phyloP scores from a whole-genome alignment of 2,888 invertebrate genomes.

The Metellina segmentata region DNA sequence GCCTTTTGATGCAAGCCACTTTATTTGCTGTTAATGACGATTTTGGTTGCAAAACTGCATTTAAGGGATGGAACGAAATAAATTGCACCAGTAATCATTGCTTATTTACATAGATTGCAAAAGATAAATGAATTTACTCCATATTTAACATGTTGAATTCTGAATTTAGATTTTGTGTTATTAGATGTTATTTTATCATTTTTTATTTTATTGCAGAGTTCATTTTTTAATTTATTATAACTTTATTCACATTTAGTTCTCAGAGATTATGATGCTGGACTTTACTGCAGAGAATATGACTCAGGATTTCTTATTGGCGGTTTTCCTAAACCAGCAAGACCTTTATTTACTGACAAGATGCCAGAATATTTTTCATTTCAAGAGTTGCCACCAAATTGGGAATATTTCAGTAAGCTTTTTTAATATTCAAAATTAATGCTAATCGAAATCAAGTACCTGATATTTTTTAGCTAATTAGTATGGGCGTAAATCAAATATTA shows the following conservation, averaged over 20 bases:
- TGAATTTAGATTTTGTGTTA: not conserved
- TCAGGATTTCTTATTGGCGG: constrained; percentile 85
- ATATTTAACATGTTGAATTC: not conserved
- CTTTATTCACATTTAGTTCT: constrained; percentile 81
- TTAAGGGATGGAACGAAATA: no score
- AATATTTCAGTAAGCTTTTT: constrained; percentile 85
- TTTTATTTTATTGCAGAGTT: no score
- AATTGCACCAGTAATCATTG: no score
- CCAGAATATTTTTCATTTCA: constrained; percentile 82
- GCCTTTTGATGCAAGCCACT: no score
- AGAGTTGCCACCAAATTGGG: constrained; percentile 84
- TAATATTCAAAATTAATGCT: no score
- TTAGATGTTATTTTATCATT: not conserved
- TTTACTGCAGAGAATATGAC: constrained; percentile 85
- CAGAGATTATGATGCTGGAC: constrained; percentile 86
- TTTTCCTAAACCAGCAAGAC: constrained; percentile 86
- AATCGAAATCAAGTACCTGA: no score
- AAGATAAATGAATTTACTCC: not conserved
- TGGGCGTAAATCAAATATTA: not conserved
- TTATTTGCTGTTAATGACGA: no score
- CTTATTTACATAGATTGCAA: no score
- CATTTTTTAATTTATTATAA: not conserved
- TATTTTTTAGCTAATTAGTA: not conserved
- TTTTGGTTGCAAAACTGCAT: no score
- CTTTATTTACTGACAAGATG: constrained; percentile 83